Percentiles rank a stretch among this genome's conserved stretches.
Evolutionary conservation across 2,113 vertebrate species (phyloP).

Genomic region (Corapipo altera): DNA sequence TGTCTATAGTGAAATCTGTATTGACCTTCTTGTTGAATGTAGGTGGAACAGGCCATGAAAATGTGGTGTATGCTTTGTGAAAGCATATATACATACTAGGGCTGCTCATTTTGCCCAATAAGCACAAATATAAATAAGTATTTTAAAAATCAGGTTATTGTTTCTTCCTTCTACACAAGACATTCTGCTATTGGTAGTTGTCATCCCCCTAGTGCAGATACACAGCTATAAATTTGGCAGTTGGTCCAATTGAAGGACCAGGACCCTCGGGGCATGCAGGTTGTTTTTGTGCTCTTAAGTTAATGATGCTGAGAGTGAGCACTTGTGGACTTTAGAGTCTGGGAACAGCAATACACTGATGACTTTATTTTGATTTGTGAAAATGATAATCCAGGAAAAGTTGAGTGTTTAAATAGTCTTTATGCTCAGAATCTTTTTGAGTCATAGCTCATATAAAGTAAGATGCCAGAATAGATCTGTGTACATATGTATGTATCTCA

Average conservation of each 20-base stretch:
- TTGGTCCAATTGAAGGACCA: background rate
- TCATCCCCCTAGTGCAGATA: background rate
- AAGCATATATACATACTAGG: background rate
- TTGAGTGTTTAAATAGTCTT: background rate
- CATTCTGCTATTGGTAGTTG: background rate
- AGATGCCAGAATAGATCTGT: background rate
- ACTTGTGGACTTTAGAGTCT: background rate
- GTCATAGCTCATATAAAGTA: background rate
- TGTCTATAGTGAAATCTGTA: background rate
- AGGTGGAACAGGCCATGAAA: background rate
- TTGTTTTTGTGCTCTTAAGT: background rate
- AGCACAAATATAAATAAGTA: background rate
- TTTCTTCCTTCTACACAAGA: background rate
- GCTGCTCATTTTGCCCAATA: background rate
- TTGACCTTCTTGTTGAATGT: background rate
- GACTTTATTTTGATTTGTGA: background rate
- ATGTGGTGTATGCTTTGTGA: background rate
- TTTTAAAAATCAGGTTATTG: background rate
- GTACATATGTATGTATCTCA: fast-evolving
- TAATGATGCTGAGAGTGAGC: background rate
- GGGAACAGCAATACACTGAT: background rate
- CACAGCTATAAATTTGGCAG: background rate
- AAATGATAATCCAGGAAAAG: background rate
- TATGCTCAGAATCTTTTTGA: background rate
- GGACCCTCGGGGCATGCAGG: fast-evolving